These are phyloP conservation scores for Narcine bancroftii DNA, from an alignment of 2,113 vertebrate genomes.

Conservation along the genomic window DNA sequence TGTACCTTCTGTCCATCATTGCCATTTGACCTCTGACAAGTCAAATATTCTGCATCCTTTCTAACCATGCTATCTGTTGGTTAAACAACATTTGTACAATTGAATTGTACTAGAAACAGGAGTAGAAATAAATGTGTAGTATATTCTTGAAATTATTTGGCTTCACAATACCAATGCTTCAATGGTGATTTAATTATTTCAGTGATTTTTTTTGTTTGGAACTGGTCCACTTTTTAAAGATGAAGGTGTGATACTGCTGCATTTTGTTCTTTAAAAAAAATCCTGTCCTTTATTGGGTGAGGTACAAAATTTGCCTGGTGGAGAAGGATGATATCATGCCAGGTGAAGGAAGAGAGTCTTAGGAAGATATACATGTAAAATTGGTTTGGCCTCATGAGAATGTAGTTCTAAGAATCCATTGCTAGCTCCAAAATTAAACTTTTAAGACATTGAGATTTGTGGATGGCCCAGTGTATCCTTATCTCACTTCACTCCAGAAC, in stretches of 20 bases:
- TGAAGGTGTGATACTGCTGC: neutral
- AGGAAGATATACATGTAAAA: neutral
- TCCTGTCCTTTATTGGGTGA: neutral
- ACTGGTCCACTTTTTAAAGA: neutral
- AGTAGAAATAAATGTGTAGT: too few species aligned
- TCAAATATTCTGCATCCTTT: too few species aligned
- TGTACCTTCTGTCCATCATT: too few species aligned
- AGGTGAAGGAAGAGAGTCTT: neutral
- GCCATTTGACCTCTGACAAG: too few species aligned
- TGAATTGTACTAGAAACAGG: too few species aligned
- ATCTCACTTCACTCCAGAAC: neutral
- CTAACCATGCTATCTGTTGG: too few species aligned
- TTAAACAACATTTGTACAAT: too few species aligned
- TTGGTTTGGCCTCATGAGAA: neutral
- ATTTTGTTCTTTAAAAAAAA: neutral
- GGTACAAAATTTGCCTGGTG: neutral
- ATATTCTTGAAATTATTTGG: too few species aligned
- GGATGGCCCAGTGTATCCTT: neutral
- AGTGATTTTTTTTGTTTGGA: neutral
- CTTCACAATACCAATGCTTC: too few species aligned
- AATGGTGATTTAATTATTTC: neutral
- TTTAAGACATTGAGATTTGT: neutral
- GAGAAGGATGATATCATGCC: too few species aligned
- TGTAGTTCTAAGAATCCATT: neutral
- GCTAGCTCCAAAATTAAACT: neutral